Base-by-base conservation (phyloP, 2,888 invertebrate genomes). In the Cryptocephalus primarius region DNA sequence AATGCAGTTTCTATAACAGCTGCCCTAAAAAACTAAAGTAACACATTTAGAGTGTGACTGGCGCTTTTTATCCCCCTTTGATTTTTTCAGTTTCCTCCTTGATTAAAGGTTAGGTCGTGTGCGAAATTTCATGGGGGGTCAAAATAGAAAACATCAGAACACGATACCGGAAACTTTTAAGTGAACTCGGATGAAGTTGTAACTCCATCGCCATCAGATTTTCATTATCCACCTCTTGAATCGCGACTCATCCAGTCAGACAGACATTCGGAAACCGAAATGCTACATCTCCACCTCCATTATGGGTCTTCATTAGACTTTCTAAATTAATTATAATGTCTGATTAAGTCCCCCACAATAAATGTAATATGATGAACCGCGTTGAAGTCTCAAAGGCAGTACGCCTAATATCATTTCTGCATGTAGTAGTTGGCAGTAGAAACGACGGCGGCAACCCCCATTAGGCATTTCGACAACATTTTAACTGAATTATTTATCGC, bases 291-390 rank as follows among this genome's bases (percentile, higher is more conserved):
- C 48, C 50, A 33, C 58, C 59, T 60, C 63, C 60, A 58, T 58
- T 59, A 54, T 47, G 49, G 48, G 50, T 51, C 64, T 68, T 69
- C 68, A 68, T 69, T 68, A 67, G 65, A 60, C 57, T 60, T 60
- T 60, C 63, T 69, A 69, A 69, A 68, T 68, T 66, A 67, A 68
- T 69, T 69, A 69, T 68, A 64, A 67, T 64, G 65, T 67, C 66
- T 68, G 68, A 69, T 68, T 67, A 67, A 65, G 64, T 65, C 63
- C 60, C 63, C 67, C 68, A 60, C 64, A 64, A 63, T 57, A 56
- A 57, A 53, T 58, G 57, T 59, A 57, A 57, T 55, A 53, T 51
- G 57, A 55, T 54, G 56, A 56, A 50, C 49, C 54, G 48, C 48
- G 36, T 50, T 54, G 49, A 44, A 48, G 47, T 51, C 48, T 51